Base-by-base conservation (phyloP, 2,888 invertebrate species). In the Mythimna vitellina region DNA sequence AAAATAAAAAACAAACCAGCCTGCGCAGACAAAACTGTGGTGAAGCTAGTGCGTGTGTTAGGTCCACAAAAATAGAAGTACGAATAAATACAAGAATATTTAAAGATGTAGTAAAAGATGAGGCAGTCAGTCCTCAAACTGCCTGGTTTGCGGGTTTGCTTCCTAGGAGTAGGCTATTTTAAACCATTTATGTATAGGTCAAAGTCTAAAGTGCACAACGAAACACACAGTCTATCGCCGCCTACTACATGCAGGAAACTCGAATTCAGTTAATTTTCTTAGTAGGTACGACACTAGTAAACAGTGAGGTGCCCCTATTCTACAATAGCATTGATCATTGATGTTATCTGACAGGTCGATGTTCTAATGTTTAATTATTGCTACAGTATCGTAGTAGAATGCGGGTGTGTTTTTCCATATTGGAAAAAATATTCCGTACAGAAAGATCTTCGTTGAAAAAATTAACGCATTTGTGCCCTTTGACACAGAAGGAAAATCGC, bases 301-400 rank as follows among this genome's bases (percentile, higher is more conserved):
- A 5, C 22, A 35, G 22, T 29, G 35, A 35, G 6, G 22, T 17
- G 8, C 35, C 17, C n/a, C n/a, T 57, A 25, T 71, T 53, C 17
- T 35, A 56, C 14, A 38, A 71, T 29, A 49, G 8, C 6, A 56
- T 53, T 46, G 10, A 10, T 25, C 32, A 38, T 17, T 68, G 42
- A 69, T 54, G 12, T 25, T 32, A 51, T 46, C 25, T 20, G 62
- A n/a, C 49, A 49, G 32, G 9, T 51, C n/a, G 51, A 10, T 57
- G 20, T 10, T 57, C n/a, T 53, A 56, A 70, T 17, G 29, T 38
- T 29, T 51, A 12, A 35, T 29, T 35, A 38, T 57, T 72, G 8
- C 25, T 38, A 22, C 29, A 22, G 14, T 46, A 42, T 32, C 14
- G 25, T 46, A 25, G 17, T 70, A 42, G 6, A 25, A 46, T 56